Percentiles rank a stretch among this genome's conserved stretches.
phyloP scores from a whole-genome alignment of 2,888 invertebrate species.

The Calephelis perditalis region DNA sequence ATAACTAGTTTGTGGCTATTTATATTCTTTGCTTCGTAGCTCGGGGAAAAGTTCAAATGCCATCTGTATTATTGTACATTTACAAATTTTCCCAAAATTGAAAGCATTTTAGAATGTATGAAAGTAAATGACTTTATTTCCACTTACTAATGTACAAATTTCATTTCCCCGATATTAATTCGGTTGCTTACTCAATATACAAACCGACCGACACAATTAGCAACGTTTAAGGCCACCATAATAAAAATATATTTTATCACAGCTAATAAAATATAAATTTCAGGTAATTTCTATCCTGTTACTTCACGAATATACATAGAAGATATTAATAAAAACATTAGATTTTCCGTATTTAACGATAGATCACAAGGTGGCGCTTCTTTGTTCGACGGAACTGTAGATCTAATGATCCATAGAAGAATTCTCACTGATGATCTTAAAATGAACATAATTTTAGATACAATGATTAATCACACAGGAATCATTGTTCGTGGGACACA shows the following conservation, averaged over 20 bases:
- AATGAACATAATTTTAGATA: constrained; percentile 37
- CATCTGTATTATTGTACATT: too few species aligned
- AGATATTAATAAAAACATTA: constrained; percentile 62
- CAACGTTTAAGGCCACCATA: too few species aligned
- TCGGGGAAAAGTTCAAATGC: too few species aligned
- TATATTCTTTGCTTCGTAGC: too few species aligned
- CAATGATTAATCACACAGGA: constrained; percentile 38
- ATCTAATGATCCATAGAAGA: constrained; percentile 90
- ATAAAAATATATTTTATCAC: not conserved
- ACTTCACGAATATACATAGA: constrained; percentile 87
- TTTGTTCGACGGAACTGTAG: constrained; percentile 83
- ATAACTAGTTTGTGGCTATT: too few species aligned
- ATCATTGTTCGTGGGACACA: constrained; percentile 47
- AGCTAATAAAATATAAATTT: constrained; percentile 7
- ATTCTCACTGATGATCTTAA: constrained; percentile 87
- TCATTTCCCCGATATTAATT: too few species aligned
- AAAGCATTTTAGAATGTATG: too few species aligned
- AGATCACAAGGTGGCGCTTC: constrained; percentile 90
- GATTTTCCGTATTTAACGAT: constrained; percentile 83
- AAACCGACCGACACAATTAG: too few species aligned
- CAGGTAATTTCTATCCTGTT: constrained; percentile 93
- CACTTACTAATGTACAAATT: too few species aligned
- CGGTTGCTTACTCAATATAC: too few species aligned
- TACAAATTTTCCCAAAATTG: too few species aligned
- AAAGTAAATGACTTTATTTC: too few species aligned